These are phyloP conservation scores for Ariolimax columbianus DNA, from an alignment of 2,888 invertebrate species.

Conservation along the genomic window DNA sequence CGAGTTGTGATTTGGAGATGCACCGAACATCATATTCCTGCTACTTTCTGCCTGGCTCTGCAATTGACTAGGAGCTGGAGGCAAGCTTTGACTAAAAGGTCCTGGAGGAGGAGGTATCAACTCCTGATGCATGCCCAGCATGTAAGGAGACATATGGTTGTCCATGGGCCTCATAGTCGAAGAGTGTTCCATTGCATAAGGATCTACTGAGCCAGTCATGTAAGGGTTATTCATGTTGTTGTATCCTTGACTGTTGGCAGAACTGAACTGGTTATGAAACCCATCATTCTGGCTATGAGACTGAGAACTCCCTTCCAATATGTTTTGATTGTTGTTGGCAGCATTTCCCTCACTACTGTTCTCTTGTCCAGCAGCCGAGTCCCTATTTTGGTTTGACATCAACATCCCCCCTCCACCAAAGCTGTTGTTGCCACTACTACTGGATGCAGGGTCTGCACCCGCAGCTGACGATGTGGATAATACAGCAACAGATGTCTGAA, in stretches of 20 bases:
- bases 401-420: slow-evolving; percentile 31
- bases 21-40: slow-evolving; percentile 32
- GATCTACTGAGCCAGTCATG: slow-evolving; percentile 31
- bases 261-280: slow-evolving; percentile 10
- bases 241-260: slow-evolving; percentile 19
- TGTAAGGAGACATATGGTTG: slow-evolving; percentile 40
- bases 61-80: slow-evolving; percentile 18
- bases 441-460: slow-evolving; percentile 39
- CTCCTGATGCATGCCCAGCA: slow-evolving; percentile 31
- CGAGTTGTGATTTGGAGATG: background rate
- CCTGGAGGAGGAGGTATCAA: slow-evolving; percentile 44
- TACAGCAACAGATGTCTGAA: background rate
- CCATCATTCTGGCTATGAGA: slow-evolving; percentile 28
- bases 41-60: slow-evolving; percentile 26
- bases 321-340: slow-evolving; percentile 26
- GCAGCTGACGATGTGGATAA: slow-evolving; percentile 40
- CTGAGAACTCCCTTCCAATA: slow-evolving; percentile 8
- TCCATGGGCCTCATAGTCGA: slow-evolving; percentile 27
- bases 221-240: slow-evolving; percentile 45
- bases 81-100: slow-evolving; percentile 42
- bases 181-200: slow-evolving; percentile 20
- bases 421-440: slow-evolving; percentile 39
- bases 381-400: background rate
- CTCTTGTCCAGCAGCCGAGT: background rate
- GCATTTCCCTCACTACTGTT: background rate